These are phyloP conservation scores for Flexamia atlantica DNA, from an alignment of 2,888 invertebrate species.

Conservation along the genomic window DNA sequence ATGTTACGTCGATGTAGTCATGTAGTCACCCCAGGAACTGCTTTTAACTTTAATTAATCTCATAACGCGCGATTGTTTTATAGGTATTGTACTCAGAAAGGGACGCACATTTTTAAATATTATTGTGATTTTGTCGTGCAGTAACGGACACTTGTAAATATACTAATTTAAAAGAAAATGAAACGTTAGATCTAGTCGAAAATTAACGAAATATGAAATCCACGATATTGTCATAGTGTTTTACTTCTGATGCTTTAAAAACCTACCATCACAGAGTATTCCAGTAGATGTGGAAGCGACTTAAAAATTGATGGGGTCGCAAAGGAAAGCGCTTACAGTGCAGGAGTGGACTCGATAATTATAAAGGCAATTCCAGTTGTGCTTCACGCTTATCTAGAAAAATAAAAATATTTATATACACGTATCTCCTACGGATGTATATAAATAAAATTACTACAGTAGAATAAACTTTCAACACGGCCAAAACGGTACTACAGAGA, in stretches of 20 bases:
- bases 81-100: background rate
- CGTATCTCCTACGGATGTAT: background rate
- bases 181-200: too few relatives aligned
- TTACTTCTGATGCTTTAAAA: background rate
- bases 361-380: conserved; percentile 32
- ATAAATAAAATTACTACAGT: background rate
- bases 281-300: background rate
- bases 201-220: background rate
- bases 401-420: too few relatives aligned
- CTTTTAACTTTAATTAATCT: background rate
- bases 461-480: background rate
- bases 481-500: background rate
- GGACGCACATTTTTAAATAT: background rate
- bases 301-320: background rate
- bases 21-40: conserved; percentile 35
- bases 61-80: background rate
- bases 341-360: background rate
- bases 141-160: background rate
- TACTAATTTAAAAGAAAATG: too few relatives aligned
- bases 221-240: background rate
- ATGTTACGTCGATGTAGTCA: background rate
- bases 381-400: background rate
- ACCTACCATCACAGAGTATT: background rate
- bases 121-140: background rate
- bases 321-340: background rate